Conservation (phyloP, 2,113 vertebrate species). For the Zingel zingel region DNA sequence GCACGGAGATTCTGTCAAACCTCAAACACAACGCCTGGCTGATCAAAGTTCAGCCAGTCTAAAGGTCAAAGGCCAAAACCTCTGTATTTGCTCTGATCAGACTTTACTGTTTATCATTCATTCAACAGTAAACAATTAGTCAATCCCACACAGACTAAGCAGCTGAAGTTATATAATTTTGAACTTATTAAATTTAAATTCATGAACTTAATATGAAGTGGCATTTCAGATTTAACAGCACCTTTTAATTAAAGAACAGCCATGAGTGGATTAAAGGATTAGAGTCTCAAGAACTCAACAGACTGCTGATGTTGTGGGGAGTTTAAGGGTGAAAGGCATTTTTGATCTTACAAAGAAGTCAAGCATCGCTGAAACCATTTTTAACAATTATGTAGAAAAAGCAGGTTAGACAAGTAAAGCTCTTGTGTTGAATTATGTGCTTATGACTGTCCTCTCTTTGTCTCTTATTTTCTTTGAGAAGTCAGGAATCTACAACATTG, state of each 20-base stretch:
- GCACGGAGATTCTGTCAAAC: conserved; percentile 2
- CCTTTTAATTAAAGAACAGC: conserved; percentile 52
- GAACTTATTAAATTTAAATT: background rate
- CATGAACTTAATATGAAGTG: background rate
- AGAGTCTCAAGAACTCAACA: conserved; percentile 39
- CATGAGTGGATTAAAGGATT: conserved; percentile 70
- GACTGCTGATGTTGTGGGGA: conserved; percentile 28
- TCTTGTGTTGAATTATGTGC: conserved; percentile 2
- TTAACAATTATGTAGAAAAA: background rate
- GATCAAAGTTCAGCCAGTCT: conserved; percentile 62
- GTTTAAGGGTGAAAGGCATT: conserved; percentile 25
- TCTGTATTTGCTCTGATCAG: conserved; percentile 38
- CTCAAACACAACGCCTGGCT: conserved; percentile 23
- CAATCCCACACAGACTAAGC: background rate
- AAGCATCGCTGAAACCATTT: background rate
- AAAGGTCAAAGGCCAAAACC: conserved; percentile 67
- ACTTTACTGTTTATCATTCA: conserved; percentile 44
- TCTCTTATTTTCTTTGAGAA: conserved; percentile 26
- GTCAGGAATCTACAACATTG: conserved; percentile 47
- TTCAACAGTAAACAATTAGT: conserved; percentile 44
- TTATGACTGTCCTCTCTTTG: conserved; percentile 3
- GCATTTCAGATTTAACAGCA: conserved; percentile 37
- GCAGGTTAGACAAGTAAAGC: background rate
- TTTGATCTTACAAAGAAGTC: conserved; percentile 38
- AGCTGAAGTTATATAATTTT: conserved; percentile 1